phyloP scores from a whole-genome alignment of 1,140 invertebrate genomes.

The Zaprionus camerounensis region DNA sequence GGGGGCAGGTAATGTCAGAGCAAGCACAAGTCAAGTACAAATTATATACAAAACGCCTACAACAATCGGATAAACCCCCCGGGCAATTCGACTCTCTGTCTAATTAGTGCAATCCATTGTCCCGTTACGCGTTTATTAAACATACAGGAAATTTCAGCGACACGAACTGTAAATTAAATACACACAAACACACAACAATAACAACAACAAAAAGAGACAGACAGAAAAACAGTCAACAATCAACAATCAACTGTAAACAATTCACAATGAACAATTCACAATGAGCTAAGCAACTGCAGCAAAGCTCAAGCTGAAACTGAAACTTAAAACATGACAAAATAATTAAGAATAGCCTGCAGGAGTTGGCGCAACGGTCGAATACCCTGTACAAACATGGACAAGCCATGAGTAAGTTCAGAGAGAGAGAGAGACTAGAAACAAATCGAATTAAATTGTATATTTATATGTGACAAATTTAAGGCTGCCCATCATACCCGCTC shows the following conservation, averaged over 20 bases:
- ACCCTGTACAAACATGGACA: slow-evolving; percentile 6
- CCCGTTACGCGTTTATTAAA: slow-evolving; percentile 43
- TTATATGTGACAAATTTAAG: not conserved
- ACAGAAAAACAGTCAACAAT: slow-evolving; percentile 11
- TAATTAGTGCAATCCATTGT: slow-evolving; percentile 36
- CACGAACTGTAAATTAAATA: slow-evolving; percentile 46
- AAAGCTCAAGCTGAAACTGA: slow-evolving; percentile 15
- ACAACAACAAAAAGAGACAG: slow-evolving; percentile 7
- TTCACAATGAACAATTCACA: slow-evolving; percentile 33
- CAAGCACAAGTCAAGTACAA: slow-evolving; percentile 7
- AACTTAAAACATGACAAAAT: slow-evolving; percentile 30
- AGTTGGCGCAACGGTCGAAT: not conserved
- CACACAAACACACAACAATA: slow-evolving; percentile 15
- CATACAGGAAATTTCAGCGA: slow-evolving; percentile 41
- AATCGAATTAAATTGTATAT: not conserved
- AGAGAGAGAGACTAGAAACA: not conserved
- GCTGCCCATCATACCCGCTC: slow-evolving; percentile 9
- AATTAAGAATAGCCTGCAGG: slow-evolving; percentile 7
- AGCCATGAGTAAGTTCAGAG: no score
- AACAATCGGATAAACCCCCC: slow-evolving; percentile 9
- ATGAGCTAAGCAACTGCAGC: slow-evolving; percentile 17
- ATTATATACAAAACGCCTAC: slow-evolving; percentile 41
- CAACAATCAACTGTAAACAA: slow-evolving; percentile 31
- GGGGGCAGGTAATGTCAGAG: no score
- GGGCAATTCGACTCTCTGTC: not conserved